A percentile compares a stretch with the other conserved stretches of the same genome.
phyloP scores from a whole-genome alignment of 2,797 vertebrate species.

The Rousettus madagascariensis region DNA sequence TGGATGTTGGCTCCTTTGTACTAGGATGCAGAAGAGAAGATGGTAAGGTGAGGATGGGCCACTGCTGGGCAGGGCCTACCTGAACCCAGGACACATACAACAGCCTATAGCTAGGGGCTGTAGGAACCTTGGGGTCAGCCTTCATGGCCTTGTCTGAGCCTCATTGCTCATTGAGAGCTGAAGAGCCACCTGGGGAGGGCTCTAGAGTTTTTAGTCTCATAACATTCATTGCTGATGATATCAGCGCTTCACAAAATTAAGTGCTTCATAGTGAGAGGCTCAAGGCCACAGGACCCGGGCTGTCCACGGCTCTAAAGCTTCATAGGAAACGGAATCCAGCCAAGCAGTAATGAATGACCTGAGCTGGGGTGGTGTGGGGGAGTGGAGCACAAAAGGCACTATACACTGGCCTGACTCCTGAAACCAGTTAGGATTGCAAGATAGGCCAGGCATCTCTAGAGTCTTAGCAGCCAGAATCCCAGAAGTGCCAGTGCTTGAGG shows the following conservation, averaged over 20 bases:
- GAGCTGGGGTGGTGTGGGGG: neutral
- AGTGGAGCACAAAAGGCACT: neutral
- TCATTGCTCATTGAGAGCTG: neutral
- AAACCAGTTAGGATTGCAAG: neutral
- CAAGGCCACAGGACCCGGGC: neutral
- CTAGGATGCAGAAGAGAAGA: constrained; percentile 81
- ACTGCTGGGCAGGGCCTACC: neutral
- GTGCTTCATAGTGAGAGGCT: rapidly evolving
- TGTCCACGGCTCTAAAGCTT: neutral
- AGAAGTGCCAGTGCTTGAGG: neutral
- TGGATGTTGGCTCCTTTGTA: constrained; percentile 99
- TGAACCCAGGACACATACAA: neutral
- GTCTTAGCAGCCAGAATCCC: neutral
- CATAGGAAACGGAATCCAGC: neutral
- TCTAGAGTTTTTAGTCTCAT: neutral
- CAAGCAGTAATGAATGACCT: neutral
- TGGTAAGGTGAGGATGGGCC: neutral
- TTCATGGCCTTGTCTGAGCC: neutral
- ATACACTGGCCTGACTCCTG: neutral
- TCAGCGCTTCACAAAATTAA: neutral
- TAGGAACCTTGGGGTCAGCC: neutral
- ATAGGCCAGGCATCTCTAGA: neutral
- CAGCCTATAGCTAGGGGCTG: neutral
- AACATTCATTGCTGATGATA: rapidly evolving
- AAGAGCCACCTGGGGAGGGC: neutral